These are phyloP conservation scores for Montifringilla adamsi DNA, from an alignment of 2,113 vertebrate species.

Conservation along the genomic window DNA sequence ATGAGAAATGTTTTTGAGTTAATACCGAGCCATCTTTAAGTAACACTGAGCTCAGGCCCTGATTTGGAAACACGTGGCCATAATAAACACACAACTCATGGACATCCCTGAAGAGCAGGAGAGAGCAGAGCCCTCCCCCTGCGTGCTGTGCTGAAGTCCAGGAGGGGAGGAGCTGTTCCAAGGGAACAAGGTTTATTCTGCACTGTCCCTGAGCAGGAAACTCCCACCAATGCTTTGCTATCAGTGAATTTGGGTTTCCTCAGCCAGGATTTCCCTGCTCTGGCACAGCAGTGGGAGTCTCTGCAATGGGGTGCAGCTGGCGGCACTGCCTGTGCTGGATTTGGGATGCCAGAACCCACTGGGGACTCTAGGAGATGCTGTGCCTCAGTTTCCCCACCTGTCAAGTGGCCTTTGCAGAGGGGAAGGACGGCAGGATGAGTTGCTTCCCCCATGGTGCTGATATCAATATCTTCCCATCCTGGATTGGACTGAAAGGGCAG, in stretches of 20 bases:
- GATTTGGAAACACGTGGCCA: not conserved
- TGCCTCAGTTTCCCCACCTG: not conserved
- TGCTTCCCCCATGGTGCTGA: rapidly evolving
- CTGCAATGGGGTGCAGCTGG: too few relatives aligned
- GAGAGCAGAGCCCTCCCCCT: not conserved
- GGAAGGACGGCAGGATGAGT: not conserved
- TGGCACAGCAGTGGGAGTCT: rapidly evolving
- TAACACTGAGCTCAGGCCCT: rapidly evolving
- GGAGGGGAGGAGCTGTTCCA: not conserved
- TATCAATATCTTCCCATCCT: not conserved
- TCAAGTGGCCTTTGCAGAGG: not conserved
- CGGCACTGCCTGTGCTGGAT: not conserved
- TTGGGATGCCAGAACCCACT: not conserved
- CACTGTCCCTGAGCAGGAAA: not conserved
- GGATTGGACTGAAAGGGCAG: not conserved
- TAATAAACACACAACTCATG: not conserved
- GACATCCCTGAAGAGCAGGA: not conserved
- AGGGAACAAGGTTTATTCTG: not conserved
- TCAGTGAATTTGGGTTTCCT: not conserved
- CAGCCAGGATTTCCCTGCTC: not conserved
- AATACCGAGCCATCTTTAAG: not conserved
- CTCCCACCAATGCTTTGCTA: rapidly evolving
- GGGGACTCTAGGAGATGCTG: rapidly evolving
- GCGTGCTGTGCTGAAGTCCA: not conserved
- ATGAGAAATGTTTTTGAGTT: not conserved